A percentile compares a stretch with the other conserved stretches of the same genome.
phyloP scores from a whole-genome alignment of 1,140 invertebrate genomes.

The Steinernema khuongi region DNA sequence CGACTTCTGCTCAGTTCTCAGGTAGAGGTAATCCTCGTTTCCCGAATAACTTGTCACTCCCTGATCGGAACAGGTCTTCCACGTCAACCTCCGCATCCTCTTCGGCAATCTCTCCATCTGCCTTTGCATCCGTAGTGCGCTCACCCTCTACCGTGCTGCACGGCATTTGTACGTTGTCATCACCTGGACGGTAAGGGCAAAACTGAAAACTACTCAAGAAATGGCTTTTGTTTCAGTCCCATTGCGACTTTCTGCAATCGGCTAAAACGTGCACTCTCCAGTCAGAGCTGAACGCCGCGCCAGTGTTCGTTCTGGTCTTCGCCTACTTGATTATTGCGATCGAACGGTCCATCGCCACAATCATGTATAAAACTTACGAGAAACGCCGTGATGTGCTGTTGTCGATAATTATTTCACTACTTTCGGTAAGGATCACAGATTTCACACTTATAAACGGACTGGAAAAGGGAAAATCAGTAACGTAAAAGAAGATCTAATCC shows the following conservation, averaged over 20 bases:
- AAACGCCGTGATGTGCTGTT: not conserved
- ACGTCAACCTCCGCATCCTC: constrained; percentile 6
- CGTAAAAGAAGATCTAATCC: no score
- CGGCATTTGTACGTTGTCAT: not conserved
- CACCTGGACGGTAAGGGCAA: not conserved
- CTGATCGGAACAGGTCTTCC: not conserved
- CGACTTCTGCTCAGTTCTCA: not conserved
- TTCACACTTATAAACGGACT: no score
- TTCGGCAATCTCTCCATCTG: not conserved
- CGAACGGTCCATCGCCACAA: not conserved
- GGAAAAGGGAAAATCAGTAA: no score
- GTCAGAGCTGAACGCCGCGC: not conserved
- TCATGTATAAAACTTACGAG: not conserved
- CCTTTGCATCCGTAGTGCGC: not conserved
- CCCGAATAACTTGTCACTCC: not conserved
- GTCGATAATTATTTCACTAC: not conserved
- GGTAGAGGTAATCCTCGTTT: constrained; percentile 4
- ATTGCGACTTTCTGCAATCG: not conserved
- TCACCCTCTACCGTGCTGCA: not conserved
- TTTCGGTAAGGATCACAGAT: not conserved
- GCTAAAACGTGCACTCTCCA: not conserved
- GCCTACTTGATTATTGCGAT: not conserved
- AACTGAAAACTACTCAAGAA: not conserved
- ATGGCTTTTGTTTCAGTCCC: not conserved
- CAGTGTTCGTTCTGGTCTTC: not conserved